phyloP scores from a whole-genome alignment of 2,797 vertebrate genomes.

The Coccyzus lansbergi region DNA sequence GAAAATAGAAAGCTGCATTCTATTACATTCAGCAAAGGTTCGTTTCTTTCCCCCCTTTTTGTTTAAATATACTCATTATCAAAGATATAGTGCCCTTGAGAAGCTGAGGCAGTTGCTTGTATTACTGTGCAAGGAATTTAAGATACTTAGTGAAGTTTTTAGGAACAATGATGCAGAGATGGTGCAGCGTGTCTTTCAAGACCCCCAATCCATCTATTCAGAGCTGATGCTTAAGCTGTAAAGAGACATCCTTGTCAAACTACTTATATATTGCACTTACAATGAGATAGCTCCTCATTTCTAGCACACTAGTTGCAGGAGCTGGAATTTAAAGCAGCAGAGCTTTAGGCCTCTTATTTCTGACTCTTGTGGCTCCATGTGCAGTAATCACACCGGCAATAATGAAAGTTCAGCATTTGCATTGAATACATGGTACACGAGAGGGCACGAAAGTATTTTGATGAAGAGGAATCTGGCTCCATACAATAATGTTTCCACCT shows the following conservation, averaged over 20 bases:
- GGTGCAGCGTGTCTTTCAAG: conserved; percentile 33
- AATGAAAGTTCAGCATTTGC: conserved; percentile 9
- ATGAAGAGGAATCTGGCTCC: neutral
- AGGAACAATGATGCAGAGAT: conserved; percentile 26
- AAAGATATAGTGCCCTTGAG: conserved; percentile 71
- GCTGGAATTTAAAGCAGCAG: conserved; percentile 42
- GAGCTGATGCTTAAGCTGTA: conserved; percentile 19
- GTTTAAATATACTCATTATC: conserved; percentile 68
- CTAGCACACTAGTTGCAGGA: conserved; percentile 5
- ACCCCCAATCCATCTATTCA: conserved; percentile 55
- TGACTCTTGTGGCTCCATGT: neutral
- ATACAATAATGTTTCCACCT: neutral
- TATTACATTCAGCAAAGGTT: conserved; percentile 44
- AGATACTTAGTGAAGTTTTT: conserved; percentile 58
- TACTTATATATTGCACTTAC: conserved; percentile 49
- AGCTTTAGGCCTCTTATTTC: conserved; percentile 21
- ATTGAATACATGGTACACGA: neutral
- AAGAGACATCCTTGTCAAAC: conserved; percentile 58
- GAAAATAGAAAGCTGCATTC: conserved; percentile 52
- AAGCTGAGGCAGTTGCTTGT: conserved; percentile 43
- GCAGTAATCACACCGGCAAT: neutral
- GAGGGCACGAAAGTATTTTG: neutral
- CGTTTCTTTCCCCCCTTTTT: neutral
- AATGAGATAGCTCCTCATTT: conserved; percentile 47
- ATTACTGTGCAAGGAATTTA: conserved; percentile 68